Base-by-base conservation (phyloP, 1,140 invertebrate genomes). In the Leptonema lineaticorne region DNA sequence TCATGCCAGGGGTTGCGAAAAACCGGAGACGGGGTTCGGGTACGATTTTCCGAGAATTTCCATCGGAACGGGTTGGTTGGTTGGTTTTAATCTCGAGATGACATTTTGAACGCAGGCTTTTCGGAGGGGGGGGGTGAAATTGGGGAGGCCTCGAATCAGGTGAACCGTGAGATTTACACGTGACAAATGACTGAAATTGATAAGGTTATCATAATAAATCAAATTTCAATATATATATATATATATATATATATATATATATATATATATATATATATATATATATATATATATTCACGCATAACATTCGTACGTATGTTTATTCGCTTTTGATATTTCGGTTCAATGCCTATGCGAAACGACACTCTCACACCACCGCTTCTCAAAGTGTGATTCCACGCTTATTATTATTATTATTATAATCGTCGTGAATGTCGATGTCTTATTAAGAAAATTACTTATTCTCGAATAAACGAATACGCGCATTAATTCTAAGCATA, bases 191-290 rank as follows among this genome's bases (percentile, higher is more conserved):
- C 30, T 24, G 62, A 64, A 48, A 50, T 18, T 64, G 62, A 64
- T 64, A 64, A 64, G 62, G 62, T 64, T 64, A 64, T 64, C 27
- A 64, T 50, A 48, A 64, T 64, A 64, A 64, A 64, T 64, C 62
- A 64, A 64, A 53, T 53, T 53, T 26, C 50, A 26, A n/a, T n/a
- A n/a, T n/a, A n/a, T n/a, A n/a, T n/a, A n/a, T n/a, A n/a, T n/a
- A n/a, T n/a, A n/a, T n/a, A n/a, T n/a, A n/a, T n/a, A n/a, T n/a
- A n/a, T n/a, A n/a, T n/a, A n/a, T n/a, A 7, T 37, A 37, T 37
- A n/a, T 37, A 37, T 37, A 37, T 37, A 37, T n/a, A 37, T 37
- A 37, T 37, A n/a, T 37, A 37, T n/a, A 37, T 37, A 37, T 37
- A n/a, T n/a, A n/a, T 45, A n/a, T 45, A n/a, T n/a, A n/a, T n/a